Evolutionary conservation across 2,797 vertebrate species (phyloP), one percentile per base, ranked within the genome.

Genomic region (Atherinosoma microstoma): DNA sequence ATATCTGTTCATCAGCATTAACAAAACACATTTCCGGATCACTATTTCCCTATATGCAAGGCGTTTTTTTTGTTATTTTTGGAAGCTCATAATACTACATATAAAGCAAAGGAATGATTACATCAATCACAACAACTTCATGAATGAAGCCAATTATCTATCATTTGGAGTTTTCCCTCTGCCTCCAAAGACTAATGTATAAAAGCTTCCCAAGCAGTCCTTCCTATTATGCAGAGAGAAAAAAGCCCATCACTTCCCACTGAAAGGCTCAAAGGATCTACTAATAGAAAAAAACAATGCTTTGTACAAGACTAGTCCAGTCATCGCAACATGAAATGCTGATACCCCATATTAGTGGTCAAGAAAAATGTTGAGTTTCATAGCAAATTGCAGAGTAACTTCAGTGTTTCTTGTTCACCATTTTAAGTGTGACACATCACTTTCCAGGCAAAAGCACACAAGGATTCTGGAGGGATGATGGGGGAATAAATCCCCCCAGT

Each of bases 101-200:
- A 18, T 58, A 69, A 69, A 76, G 74, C 49, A 45, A 82, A 64
- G 64, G 59, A 22, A 67, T 78, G 79, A 81, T 78, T 84, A 51
- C 73, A 77, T 82, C 75, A 86, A 67, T 87, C 80, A 70, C 60
- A 69, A 76, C 68, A 69, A 77, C 68, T 49, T 70, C 60, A 20
- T 79, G 58, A 79, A 66, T 67, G 75, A 84, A 70, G 82, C 60
- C 66, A 71, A 78, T 76, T 49, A 56, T 53, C 68, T 73, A 83
- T 82, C 76, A 78, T 82, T 80, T 72, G 58, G 70, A 64, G 64
- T 76, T 80, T 77, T 56, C 65, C 45, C 53, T 20, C 22, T 1
- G 30, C 75, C 86, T 87, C 73, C n/a, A 12, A 84, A 80, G 81
- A 80, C 58, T 2, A 2, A 58, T 3, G 32, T 57, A 76, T 75